Evolutionary conservation across 2,888 invertebrate species (phyloP).

Genomic region (Autographa gamma): DNA sequence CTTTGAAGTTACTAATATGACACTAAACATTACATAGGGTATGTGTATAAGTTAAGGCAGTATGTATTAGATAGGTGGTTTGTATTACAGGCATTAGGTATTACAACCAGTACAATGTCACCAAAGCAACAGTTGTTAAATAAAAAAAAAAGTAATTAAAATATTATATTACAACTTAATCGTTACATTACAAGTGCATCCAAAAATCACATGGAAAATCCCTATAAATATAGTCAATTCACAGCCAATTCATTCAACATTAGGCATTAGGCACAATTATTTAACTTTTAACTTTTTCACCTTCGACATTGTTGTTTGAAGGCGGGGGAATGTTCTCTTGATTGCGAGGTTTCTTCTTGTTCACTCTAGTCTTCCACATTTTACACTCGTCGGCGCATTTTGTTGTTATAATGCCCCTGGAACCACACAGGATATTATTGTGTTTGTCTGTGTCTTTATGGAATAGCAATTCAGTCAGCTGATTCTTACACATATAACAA

Average conservation of each 20-base stretch:
- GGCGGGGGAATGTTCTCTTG: constrained; percentile 59
- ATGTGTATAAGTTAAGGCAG: no score
- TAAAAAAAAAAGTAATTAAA: not conserved
- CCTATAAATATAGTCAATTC: constrained; percentile 30
- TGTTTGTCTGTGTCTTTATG: not conserved
- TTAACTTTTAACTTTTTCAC: constrained; percentile 17
- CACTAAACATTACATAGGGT: no score
- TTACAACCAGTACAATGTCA: no score
- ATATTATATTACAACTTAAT: not conserved
- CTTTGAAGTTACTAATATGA: not conserved
- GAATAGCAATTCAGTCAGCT: not conserved
- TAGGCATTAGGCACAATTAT: not conserved
- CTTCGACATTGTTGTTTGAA: constrained; percentile 26
- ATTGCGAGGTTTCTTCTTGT: constrained; percentile 68
- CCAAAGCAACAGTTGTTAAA: not conserved
- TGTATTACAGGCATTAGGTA: no score
- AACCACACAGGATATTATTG: constrained; percentile 47
- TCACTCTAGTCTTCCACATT: constrained; percentile 84
- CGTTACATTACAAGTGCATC: not conserved
- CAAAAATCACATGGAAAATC: not conserved
- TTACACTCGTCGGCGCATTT: constrained; percentile 91
- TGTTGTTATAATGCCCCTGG: constrained; percentile 89
- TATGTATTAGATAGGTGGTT: no score
- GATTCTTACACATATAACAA: no score
- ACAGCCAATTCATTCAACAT: constrained; percentile 30